phyloP scores from a whole-genome alignment of 2,888 invertebrate genomes.

The Melikaiella ostensackeni region DNA sequence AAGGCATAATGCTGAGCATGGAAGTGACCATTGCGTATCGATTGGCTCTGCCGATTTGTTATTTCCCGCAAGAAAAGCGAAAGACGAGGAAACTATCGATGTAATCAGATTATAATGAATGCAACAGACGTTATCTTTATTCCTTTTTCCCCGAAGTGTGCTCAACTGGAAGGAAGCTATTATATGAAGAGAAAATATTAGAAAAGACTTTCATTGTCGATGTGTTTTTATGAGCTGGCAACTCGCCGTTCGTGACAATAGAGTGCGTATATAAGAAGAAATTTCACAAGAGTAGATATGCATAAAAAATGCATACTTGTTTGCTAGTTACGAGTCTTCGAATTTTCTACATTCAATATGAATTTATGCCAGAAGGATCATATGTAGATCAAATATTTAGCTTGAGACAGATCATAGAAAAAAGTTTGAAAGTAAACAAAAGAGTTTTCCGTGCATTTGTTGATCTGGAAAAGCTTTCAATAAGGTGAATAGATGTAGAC shows the following conservation, averaged over 20 bases:
- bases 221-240: neutral
- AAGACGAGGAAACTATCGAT: neutral
- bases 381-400: too few relatives aligned
- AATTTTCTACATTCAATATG: too few relatives aligned
- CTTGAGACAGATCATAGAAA: too few relatives aligned
- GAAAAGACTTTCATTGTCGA: conserved; percentile 49
- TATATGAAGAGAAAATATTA: conserved; percentile 52
- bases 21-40: conserved; percentile 11
- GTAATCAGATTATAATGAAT: conserved; percentile 13
- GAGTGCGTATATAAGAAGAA: neutral
- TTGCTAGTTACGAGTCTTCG: too few relatives aligned
- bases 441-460: too few relatives aligned
- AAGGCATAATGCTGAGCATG: neutral
- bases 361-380: too few relatives aligned
- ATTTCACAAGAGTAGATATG: neutral
- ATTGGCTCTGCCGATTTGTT: neutral
- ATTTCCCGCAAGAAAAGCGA: conserved; percentile 1
- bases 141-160: neutral
- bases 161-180: conserved; percentile 45
- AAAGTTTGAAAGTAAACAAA: too few relatives aligned
- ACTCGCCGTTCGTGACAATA: neutral
- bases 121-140: neutral
- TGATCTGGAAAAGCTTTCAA: too few relatives aligned
- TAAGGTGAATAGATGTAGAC: too few relatives aligned
- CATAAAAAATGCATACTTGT: neutral